phyloP scores from a whole-genome alignment of 2,113 vertebrate genomes.

The Mirza zaza region DNA sequence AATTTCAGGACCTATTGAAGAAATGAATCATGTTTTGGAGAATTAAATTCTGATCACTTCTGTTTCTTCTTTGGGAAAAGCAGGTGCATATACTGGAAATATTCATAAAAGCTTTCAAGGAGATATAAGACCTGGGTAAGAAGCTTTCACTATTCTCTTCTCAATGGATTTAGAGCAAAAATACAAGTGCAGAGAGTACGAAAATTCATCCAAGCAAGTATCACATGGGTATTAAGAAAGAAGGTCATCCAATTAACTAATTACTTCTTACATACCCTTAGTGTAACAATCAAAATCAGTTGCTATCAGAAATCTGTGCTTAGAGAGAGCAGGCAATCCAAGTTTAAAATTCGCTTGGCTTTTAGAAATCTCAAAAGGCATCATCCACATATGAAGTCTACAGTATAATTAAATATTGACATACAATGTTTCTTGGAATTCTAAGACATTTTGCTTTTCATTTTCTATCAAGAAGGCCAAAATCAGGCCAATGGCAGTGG shows the following conservation, averaged over 20 bases:
- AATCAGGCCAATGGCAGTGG: neutral
- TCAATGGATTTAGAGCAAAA: conserved; percentile 51
- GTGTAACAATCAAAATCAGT: conserved; percentile 23
- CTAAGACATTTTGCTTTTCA: conserved; percentile 40
- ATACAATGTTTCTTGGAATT: conserved; percentile 21
- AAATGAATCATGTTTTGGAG: neutral
- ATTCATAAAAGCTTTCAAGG: conserved; percentile 29
- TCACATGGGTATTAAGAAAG: conserved; percentile 50
- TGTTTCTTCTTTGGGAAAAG: neutral
- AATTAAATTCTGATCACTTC: neutral
- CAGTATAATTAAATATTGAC: conserved; percentile 37
- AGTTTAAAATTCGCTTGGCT: conserved; percentile 2
- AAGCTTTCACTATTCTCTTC: neutral
- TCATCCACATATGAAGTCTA: neutral
- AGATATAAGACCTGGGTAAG: neutral
- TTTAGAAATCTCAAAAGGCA: conserved; percentile 41
- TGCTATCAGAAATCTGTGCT: conserved; percentile 43
- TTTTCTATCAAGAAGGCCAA: neutral
- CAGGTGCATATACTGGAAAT: neutral
- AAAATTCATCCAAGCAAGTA: conserved; percentile 64
- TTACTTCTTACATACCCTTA: conserved; percentile 25
- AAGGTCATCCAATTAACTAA: conserved; percentile 62
- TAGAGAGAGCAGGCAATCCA: neutral
- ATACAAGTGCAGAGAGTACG: neutral
- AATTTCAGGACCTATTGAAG: neutral